Base-by-base conservation (phyloP, 2,888 invertebrate genomes). In the Nephrocerus scutellatus region DNA sequence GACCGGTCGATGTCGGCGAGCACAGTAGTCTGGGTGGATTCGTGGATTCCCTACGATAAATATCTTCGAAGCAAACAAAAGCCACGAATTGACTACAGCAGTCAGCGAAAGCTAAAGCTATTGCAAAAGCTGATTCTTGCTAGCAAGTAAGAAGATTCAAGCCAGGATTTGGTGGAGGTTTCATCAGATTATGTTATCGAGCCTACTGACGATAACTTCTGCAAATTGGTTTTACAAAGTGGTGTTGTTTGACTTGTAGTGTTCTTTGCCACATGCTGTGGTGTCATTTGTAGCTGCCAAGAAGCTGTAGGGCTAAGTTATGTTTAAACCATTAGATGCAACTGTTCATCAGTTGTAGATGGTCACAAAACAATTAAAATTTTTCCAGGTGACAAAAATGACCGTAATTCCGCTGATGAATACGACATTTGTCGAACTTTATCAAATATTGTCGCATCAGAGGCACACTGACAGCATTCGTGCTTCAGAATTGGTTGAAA, bases 201-300 rank as follows among this genome's bases (percentile, higher is more conserved):
- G 59, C 71, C 99, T 46, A 98, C 97, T 0, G 97, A 98, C 65
- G 78, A 82, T 48, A 98, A 98, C 74, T 98, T 98, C 68, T 86
- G 95, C 49, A 82, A 87, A 64, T 68, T 84, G 37, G 96, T 99
- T 12, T 65, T 96, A 52, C 76, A 89, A 53, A 92, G 92, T 31
- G 89, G 95, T 12, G 96, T 97, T 60, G 76, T 93, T 67, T 97
- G 96, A 95, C 70, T 98, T 52, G 92, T 99, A 3, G 96, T 97
- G 70, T 97, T 98, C 75, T 97, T 81, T 69, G 97, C 97, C 6
- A 90, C 90, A 0, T 93, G 93, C 87, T 95, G 93, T 66, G 92
- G 93, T 5, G 93, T 95, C 68, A 96, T 95, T 72, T 96, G 97
- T 72, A 92, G 98, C 98, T 3, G 97, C 98, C 13, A 73, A 82